Base-by-base conservation (phyloP, 2,888 invertebrate species). In the Ophioninae sp. region DNA sequence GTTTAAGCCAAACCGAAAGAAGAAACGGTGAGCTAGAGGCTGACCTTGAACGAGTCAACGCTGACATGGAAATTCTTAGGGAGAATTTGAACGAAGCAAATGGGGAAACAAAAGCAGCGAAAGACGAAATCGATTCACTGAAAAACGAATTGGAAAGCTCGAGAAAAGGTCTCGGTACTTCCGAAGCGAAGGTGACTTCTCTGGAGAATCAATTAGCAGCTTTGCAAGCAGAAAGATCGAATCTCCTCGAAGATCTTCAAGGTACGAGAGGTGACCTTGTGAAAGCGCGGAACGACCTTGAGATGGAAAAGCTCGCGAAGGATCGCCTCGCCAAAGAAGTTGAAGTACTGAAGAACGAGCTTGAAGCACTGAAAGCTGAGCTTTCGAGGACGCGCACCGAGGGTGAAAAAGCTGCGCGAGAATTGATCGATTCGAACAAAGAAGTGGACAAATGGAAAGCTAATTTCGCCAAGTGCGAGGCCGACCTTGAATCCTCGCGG, bases 341-440 rank as follows among this genome's bases (percentile, higher is more conserved):
- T 41, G 68, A 75, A 0, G 64, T 72, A 20, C 63, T 81, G 75
- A 83, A 65, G 79, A 79, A 37, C 17, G 87, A 87, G 80, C 65
- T 82, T n/a, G 80, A 69, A 41, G 78, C 74, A 64, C 65, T 89
- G 51, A 79, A 81, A 30, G 63, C 69, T 59, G 85, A 83, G 68
- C 82, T 84, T 51, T 59, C 78, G 2, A 85, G 69, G 30, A 84
- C 63, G 41, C 87, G 87, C 0, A 64, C 69, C 2, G 79, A 82
- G 6, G 10, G 82, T 30, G 86, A 85, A 37, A 86, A 86, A 68
- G 23, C 76, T 41, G 85, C 78, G 63, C 64, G n/a, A 30, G 87
- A 88, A 75, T 67, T 85, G 64, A 71, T 58, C 13, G 84, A 79
- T 23, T 64, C 86, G 39, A 89, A 79, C 59, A 84, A 84, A 2